Conservation (phyloP, 2,888 invertebrate species). For the Schizotus pectinicornis region DNA sequence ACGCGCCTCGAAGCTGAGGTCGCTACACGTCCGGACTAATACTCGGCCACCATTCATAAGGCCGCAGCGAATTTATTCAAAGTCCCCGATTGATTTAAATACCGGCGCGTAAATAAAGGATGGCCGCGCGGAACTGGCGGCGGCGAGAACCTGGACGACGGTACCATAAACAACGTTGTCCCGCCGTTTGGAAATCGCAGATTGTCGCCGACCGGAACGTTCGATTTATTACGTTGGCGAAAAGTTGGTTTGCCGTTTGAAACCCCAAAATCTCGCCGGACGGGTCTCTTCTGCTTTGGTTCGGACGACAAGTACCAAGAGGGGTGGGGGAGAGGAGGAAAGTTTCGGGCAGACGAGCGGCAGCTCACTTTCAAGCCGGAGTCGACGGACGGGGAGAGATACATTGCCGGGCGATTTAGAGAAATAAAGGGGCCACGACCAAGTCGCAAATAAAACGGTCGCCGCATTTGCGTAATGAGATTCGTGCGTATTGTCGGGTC, state of each 20-base stretch:
- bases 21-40: conserved; percentile 10
- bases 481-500: neutral
- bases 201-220: conserved; percentile 40
- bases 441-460: neutral
- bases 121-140: conserved; percentile 23
- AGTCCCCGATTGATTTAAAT: conserved; percentile 28
- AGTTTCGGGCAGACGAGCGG: conserved; percentile 7
- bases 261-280: conserved; percentile 46
- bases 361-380: conserved; percentile 1
- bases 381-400: conserved; percentile 10
- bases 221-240: conserved; percentile 53
- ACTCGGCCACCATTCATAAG: conserved; percentile 22
- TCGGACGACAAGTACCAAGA: too few species aligned
- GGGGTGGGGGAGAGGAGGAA: conserved; percentile 1
- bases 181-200: conserved; percentile 46
- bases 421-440: conserved; percentile 5
- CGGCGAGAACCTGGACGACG: conserved; percentile 20
- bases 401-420: neutral
- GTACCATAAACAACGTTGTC: conserved; percentile 25
- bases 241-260: conserved; percentile 52
- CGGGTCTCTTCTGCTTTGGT: conserved; percentile 3
- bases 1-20: too few species aligned
- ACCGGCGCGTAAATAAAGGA: conserved; percentile 24
- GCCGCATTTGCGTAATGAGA: conserved; percentile 14
- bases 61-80: conserved; percentile 23